These are phyloP conservation scores for Oligia fasciuncula DNA, from an alignment of 2,888 invertebrate species.

Conservation along the genomic window DNA sequence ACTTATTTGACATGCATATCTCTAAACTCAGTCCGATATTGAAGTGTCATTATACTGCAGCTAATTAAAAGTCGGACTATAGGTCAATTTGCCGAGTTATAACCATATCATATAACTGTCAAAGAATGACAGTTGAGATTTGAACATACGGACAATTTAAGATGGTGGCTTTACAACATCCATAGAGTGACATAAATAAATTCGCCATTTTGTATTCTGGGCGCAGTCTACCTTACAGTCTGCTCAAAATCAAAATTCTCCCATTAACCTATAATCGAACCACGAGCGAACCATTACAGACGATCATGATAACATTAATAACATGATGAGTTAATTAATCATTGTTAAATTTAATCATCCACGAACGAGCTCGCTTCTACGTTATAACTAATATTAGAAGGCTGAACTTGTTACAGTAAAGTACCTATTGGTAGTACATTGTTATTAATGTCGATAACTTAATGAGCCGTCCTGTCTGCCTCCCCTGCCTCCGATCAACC, in stretches of 20 bases:
- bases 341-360: conserved; percentile 59
- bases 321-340: conserved; percentile 58
- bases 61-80: no score
- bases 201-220: neutral
- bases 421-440: conserved; percentile 49
- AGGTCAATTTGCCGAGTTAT: neutral
- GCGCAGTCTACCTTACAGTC: neutral
- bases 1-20: no score
- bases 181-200: neutral
- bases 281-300: conserved; percentile 46
- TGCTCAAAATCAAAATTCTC: conserved; percentile 20
- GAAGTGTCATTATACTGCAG: no score
- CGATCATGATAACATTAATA: conserved; percentile 59
- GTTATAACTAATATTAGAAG: conserved; percentile 51
- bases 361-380: conserved; percentile 31
- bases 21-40: no score
- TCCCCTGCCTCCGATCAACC: conserved; percentile 42
- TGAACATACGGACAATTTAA: neutral
- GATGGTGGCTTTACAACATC: neutral
- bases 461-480: conserved; percentile 67
- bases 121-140: neutral
- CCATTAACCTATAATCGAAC: conserved; percentile 36
- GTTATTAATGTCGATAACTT: conserved; percentile 66
- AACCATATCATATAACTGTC: neutral
- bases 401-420: conserved; percentile 29